A percentile compares a stretch with the other conserved stretches of the same genome.
Evolutionary conservation across 2,113 vertebrate genomes (phyloP).

Genomic region (Amblyopsis rosae): DNA sequence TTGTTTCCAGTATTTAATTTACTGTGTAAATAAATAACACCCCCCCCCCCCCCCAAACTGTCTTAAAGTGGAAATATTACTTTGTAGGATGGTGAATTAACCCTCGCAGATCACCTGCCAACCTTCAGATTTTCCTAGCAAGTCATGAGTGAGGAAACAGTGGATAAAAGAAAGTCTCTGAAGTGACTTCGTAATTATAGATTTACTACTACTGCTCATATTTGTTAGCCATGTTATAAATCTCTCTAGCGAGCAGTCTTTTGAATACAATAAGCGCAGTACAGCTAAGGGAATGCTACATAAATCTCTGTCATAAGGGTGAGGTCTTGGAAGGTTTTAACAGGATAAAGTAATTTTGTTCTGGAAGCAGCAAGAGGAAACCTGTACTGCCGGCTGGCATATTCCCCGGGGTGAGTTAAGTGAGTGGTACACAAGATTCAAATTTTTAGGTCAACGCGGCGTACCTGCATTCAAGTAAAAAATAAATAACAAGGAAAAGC

Average conservation of each 20-base stretch:
- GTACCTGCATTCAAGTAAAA: not conserved
- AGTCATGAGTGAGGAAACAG: too few relatives aligned
- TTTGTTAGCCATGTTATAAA: not conserved
- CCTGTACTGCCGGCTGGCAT: conserved; percentile 53
- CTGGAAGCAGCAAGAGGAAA: conserved; percentile 57
- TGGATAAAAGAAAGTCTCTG: too few relatives aligned
- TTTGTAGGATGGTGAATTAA: not conserved
- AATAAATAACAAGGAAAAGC: too few relatives aligned
- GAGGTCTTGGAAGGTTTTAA: conserved; percentile 29
- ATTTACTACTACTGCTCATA: not conserved
- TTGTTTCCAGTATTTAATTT: too few relatives aligned
- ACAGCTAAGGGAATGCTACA: conserved; percentile 33
- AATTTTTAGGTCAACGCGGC: conserved; percentile 26
- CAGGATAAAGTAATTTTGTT: conserved; percentile 11
- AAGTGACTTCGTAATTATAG: not conserved
- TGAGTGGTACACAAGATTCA: not conserved
- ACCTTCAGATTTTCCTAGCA: not conserved
- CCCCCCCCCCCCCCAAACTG: too few relatives aligned
- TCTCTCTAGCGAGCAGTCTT: too few relatives aligned
- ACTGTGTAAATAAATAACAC: too few relatives aligned
- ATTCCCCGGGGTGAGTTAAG: conserved; percentile 36
- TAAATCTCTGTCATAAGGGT: conserved; percentile 14
- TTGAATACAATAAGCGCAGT: not conserved
- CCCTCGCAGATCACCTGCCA: conserved; percentile 12
- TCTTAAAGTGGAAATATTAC: not conserved